Conservation (phyloP, 2,113 vertebrate species). For the Fulmarus glacialis region DNA sequence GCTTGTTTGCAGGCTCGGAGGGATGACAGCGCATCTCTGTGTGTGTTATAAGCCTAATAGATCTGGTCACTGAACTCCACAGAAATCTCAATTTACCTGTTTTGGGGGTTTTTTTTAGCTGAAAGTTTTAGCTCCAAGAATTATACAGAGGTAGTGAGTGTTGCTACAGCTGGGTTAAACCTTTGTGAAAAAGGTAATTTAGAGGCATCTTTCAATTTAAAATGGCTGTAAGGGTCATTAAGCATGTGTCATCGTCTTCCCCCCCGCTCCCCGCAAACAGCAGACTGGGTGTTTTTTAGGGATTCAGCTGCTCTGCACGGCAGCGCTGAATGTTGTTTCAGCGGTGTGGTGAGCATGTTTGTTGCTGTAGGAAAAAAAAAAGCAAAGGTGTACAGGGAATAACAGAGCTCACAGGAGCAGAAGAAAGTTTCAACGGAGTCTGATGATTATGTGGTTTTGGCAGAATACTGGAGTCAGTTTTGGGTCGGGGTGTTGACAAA, state of each 20-base stretch:
- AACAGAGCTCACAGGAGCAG: not conserved
- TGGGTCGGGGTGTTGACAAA: not conserved
- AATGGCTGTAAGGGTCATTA: not conserved
- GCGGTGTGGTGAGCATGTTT: not conserved
- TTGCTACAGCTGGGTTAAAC: not conserved
- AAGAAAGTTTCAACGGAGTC: not conserved
- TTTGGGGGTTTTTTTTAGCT: not conserved
- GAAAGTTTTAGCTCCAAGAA: not conserved
- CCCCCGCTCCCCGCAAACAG: not conserved
- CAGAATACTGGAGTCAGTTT: not conserved
- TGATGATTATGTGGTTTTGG: not conserved
- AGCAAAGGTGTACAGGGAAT: not conserved
- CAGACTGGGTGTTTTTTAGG: not conserved
- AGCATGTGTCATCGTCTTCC: not conserved
- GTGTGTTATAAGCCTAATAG: not conserved
- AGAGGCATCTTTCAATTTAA: not conserved
- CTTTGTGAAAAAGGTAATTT: not conserved
- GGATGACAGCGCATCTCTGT: not conserved
- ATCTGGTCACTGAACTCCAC: not conserved
- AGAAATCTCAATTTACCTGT: not conserved
- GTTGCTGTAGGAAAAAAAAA: not conserved
- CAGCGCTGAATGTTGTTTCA: not conserved
- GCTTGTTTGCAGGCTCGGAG: not conserved
- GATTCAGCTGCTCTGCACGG: not conserved
- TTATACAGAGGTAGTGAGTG: not conserved